Evolutionary conservation across 2,797 vertebrate species (phyloP), one percentile per base, ranked within the genome.

Genomic region (Poecilia picta): DNA sequence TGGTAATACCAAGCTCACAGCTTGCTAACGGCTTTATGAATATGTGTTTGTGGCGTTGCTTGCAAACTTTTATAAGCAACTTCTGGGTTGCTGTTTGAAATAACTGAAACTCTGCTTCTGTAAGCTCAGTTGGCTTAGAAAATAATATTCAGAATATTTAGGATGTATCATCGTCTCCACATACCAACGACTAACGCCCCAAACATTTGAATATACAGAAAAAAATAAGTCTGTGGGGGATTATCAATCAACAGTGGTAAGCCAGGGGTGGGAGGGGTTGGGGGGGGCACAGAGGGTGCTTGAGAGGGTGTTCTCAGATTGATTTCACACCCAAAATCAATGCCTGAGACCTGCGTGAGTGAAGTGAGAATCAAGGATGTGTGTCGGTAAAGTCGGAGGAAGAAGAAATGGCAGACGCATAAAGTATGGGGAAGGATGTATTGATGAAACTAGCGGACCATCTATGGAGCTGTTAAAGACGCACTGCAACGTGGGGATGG

Each of bases 241-340:
- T 41, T 76, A 68, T 79, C 74, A 74, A 64, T 87, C 80, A 45
- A 73, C 82, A 20, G 0, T 36, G 36, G 4, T 0, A 59, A 47
- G 79, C 73, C n/a, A n/a, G n/a, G n/a, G n/a, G n/a, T n/a, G n/a
- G n/a, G n/a, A n/a, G n/a, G n/a, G n/a, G n/a, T n/a, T n/a, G 80
- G 66, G 16, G 39, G 16, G 39, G 78, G 57, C 46, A 41, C 20
- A 47, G 15, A 36, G 46, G 36, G 57, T 71, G 31, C 23, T 45
- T 74, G 75, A 39, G 41, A 66, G 76, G 78, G 51, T 83, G 79
- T 70, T 83, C 81, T 79, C 5, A 11, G 75, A 83, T 81, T 45
- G 81, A 82, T 88, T 86, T 87, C 18, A 31, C 41, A 79, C 59
- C 75, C 79, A 57, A 90, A 92, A 90, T 88, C 85, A 53, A 89